Evolutionary conservation across 2,888 invertebrate genomes (phyloP), one percentile per base, ranked within the genome.

Genomic region (Elysia crispata): DNA sequence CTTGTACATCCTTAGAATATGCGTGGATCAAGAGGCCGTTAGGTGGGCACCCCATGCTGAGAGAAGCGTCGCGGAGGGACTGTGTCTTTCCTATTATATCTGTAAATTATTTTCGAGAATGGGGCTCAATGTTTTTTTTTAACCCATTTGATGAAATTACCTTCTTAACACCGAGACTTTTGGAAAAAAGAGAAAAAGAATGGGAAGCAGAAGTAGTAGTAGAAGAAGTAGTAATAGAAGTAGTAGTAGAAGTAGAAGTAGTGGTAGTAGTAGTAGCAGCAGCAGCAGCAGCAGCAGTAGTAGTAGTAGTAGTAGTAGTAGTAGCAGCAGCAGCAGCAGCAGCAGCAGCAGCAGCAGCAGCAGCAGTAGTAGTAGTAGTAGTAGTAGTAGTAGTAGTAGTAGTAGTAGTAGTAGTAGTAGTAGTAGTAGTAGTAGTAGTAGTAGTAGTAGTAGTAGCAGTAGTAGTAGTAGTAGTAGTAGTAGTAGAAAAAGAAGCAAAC

Each of bases 351-450:
- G 67, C 30, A 67, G 67, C 30, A 67, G 67, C 30, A 67, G 67
- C 30, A 67, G 67, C 30, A 67, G 67, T 67, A 67, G 67, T 67
- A 67, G 67, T 1, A 67, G 30, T 30, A 67, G 67, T 1, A 67
- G 67, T 1, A 67, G 67, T 67, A 67, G 67, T 67, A 67, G 67
- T 1, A 67, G 11, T 67, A 67, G 67, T 67, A 67, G 67, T 67
- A 67, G 67, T 67, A 67, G 67, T 67, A 67, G 67, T 67, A 67
- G 67, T 67, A 67, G 67, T 67, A 67, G 67, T 67, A 67, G 67
- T 67, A 67, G 67, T 67, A 67, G 67, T 67, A 67, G 30, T 67
- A 67, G 67, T 67, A 67, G 67, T 67, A 67, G 67, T 67, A 67
- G 67, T 11, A 67, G 67, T 67, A 67, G 67, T 67, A 67, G 67